phyloP scores from a whole-genome alignment of 2,797 vertebrate species.

The Urocyon cinereoargenteus region DNA sequence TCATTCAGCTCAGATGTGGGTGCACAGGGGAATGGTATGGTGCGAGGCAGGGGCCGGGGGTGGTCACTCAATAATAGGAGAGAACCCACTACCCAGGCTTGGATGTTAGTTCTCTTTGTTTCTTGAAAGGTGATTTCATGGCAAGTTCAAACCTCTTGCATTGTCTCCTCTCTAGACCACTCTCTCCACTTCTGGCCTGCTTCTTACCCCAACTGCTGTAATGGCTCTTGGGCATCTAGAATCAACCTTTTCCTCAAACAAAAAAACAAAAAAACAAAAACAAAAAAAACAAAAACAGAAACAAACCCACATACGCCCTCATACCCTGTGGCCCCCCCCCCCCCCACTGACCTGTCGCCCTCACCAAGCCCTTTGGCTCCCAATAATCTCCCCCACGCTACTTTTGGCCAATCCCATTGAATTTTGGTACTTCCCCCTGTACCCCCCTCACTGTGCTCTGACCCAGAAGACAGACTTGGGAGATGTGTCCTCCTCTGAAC shows the following conservation, averaged over 20 bases:
- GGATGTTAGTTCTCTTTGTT: not conserved
- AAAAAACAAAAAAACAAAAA: not conserved
- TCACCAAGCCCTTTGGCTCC: not conserved
- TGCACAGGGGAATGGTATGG: not conserved
- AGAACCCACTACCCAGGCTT: not conserved
- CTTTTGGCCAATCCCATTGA: not conserved
- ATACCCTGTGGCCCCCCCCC: not conserved
- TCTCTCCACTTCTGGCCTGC: not conserved
- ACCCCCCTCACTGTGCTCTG: not conserved
- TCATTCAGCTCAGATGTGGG: not conserved
- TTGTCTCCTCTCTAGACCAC: not conserved
- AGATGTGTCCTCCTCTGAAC: not conserved
- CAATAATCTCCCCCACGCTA: not conserved
- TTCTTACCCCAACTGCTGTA: not conserved
- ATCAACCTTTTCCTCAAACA: not conserved
- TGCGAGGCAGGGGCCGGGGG: accelerated
- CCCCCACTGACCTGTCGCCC: not conserved
- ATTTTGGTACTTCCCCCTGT: too few species aligned
- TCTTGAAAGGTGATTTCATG: not conserved
- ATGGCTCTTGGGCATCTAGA: not conserved
- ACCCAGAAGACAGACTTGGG: not conserved
- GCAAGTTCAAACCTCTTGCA: not conserved
- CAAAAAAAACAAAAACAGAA: not conserved
- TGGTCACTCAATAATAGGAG: not conserved
- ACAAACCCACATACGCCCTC: not conserved